phyloP scores from a whole-genome alignment of 2,113 vertebrate species.

The Oncorhynchus tshawytscha region DNA sequence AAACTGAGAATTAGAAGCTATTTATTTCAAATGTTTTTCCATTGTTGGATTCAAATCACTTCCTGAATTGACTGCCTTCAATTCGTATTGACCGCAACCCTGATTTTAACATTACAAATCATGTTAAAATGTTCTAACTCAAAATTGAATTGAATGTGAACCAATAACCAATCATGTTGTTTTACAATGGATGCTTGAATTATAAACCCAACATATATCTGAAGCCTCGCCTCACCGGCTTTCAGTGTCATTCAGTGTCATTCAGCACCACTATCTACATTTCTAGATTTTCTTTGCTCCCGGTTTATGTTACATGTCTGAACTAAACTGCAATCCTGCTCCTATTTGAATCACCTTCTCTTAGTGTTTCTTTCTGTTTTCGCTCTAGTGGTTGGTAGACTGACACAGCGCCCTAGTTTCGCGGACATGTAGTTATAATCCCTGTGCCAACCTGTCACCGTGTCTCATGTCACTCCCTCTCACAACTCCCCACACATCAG shows the following conservation, averaged over 20 bases:
- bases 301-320: background rate
- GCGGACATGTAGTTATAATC: constrained; percentile 67
- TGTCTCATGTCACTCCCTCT: constrained; percentile 57
- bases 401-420: constrained; percentile 70
- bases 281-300: background rate
- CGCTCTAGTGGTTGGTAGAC: constrained; percentile 65
- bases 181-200: no score
- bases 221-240: background rate
- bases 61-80: no score
- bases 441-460: constrained; percentile 72
- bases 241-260: background rate
- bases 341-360: constrained; percentile 58
- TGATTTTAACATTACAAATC: no score
- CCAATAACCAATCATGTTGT: no score
- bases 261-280: background rate
- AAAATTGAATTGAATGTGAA: no score
- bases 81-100: no score
- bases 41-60: no score
- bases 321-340: constrained; percentile 42
- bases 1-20: no score
- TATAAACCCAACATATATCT: background rate
- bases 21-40: no score
- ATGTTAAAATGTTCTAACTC: no score
- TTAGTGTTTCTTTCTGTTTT: constrained; percentile 64
- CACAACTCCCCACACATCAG: constrained; percentile 53